These are phyloP conservation scores for Petrophora chlorosata DNA, from an alignment of 2,888 invertebrate species.

Conservation along the genomic window DNA sequence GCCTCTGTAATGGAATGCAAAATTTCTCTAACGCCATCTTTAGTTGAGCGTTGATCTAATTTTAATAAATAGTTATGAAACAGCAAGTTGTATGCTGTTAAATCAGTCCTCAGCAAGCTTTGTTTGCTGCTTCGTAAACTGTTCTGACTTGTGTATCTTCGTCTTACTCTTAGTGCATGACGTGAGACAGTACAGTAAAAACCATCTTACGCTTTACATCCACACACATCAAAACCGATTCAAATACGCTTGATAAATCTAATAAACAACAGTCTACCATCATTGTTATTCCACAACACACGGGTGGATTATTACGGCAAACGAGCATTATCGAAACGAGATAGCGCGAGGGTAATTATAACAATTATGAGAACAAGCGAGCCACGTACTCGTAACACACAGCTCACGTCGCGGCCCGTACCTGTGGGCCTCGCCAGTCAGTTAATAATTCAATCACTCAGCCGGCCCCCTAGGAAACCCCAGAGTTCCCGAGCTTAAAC, in stretches of 20 bases:
- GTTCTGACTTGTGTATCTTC: too few species aligned
- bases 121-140: too few species aligned
- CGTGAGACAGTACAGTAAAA: too few species aligned
- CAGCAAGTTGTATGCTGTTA: too few species aligned
- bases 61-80: not conserved
- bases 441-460: constrained; percentile 79
- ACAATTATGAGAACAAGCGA: constrained; percentile 59
- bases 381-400: constrained; percentile 52
- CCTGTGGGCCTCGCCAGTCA: constrained; percentile 61
- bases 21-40: constrained; percentile 19
- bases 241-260: constrained; percentile 10
- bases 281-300: constrained; percentile 51
- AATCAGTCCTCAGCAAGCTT: too few species aligned
- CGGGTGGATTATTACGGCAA: constrained; percentile 47
- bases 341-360: constrained; percentile 58
- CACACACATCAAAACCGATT: too few species aligned
- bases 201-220: too few species aligned
- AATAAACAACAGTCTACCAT: constrained; percentile 14
- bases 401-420: constrained; percentile 60
- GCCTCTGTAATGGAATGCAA: constrained; percentile 28
- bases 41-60: not conserved
- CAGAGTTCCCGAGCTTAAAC: constrained; percentile 54
- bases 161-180: too few species aligned
- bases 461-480: constrained; percentile 45
- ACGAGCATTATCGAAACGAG: constrained; percentile 57